phyloP scores from a whole-genome alignment of 2,888 invertebrate genomes.

The Alsophila aescularia region DNA sequence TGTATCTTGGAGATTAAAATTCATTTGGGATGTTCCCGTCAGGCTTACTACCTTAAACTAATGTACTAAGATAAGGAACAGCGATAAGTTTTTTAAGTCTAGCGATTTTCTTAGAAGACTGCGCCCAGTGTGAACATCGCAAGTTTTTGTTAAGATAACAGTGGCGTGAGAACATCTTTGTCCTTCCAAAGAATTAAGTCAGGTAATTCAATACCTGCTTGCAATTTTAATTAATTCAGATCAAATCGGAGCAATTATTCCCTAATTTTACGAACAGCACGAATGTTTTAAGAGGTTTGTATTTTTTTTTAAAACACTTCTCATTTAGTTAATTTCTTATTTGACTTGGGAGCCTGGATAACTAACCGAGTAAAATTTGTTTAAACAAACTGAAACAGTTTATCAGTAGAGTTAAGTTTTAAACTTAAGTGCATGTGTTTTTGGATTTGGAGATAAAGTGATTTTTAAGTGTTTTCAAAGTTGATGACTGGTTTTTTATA shows the following conservation, averaged over 20 bases:
- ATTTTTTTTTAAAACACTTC: constrained; percentile 24
- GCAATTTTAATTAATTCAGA: constrained; percentile 53
- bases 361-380: constrained; percentile 16
- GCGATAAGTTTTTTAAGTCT: constrained; percentile 53
- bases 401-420: constrained; percentile 8
- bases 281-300: constrained; percentile 21
- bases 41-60: constrained; percentile 55
- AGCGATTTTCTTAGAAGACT: constrained; percentile 59
- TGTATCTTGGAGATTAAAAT: constrained; percentile 58
- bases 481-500: too few species aligned
- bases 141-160: constrained; percentile 44
- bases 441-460: not conserved
- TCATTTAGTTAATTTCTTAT: constrained; percentile 38
- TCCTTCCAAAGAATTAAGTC: constrained; percentile 46
- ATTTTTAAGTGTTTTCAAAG: not conserved
- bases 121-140: constrained; percentile 31
- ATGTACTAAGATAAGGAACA: constrained; percentile 58
- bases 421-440: not conserved
- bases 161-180: constrained; percentile 56
- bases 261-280: constrained; percentile 47
- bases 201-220: constrained; percentile 49
- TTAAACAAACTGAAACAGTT: constrained; percentile 14
- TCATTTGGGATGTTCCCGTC: constrained; percentile 53
- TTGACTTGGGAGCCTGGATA: constrained; percentile 5
- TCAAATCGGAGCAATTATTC: constrained; percentile 49